Evolutionary conservation across 1,140 invertebrate species (phyloP).

Genomic region (Chymomyza costata): DNA sequence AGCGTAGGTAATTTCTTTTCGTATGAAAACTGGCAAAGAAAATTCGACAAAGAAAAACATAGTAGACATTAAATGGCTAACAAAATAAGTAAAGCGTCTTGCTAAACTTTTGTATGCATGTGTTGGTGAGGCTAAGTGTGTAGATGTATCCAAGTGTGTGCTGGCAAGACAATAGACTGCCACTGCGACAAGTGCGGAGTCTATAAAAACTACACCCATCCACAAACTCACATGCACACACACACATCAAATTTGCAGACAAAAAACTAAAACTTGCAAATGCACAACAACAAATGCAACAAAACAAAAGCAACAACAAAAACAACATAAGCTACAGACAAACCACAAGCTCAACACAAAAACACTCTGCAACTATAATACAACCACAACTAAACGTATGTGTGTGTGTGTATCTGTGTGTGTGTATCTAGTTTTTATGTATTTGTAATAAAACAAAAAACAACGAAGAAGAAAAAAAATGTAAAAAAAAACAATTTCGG

Average conservation of each 20-base stretch:
- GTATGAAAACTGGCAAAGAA: no score
- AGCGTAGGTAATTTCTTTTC: slow-evolving; percentile 64
- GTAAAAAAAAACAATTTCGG: no score
- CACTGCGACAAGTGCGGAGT: slow-evolving; percentile 64
- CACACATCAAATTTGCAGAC: no score
- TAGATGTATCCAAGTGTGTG: slow-evolving; percentile 8
- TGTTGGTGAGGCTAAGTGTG: background rate
- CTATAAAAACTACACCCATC: slow-evolving; percentile 53
- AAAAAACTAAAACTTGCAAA: slow-evolving; percentile 57
- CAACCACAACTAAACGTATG: slow-evolving; percentile 41
- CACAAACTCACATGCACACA: slow-evolving; percentile 2
- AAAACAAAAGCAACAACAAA: slow-evolving; percentile 3
- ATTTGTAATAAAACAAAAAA: no score
- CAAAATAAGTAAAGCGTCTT: slow-evolving; percentile 11
- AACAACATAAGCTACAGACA: slow-evolving; percentile 1
- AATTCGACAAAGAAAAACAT: slow-evolving; percentile 30
- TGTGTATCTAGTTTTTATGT: no score
- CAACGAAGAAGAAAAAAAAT: no score
- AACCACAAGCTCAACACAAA: slow-evolving; percentile 55
- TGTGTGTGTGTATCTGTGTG: slow-evolving; percentile 5
- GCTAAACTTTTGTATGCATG: slow-evolving; percentile 3
- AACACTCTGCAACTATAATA: no score
- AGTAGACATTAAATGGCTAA: slow-evolving; percentile 27
- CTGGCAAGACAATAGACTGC: slow-evolving; percentile 60
- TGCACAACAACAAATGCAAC: slow-evolving; percentile 31